Evolutionary conservation across 2,113 vertebrate genomes (phyloP).

Genomic region (Passer montanus): DNA sequence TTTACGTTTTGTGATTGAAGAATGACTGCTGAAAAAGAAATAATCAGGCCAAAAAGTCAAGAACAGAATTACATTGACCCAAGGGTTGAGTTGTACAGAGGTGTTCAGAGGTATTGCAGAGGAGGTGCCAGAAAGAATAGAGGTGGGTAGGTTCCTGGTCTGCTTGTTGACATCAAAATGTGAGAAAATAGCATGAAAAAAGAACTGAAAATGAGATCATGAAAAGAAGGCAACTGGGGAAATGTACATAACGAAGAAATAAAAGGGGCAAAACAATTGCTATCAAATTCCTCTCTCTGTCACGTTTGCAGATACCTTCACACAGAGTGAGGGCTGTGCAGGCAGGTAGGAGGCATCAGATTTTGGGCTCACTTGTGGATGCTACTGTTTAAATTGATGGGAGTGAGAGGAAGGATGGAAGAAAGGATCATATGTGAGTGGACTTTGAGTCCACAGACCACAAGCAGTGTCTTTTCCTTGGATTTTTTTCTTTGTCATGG

Average conservation of each 20-base stretch:
- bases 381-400: not conserved
- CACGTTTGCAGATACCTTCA: not conserved
- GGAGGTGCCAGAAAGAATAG: not conserved
- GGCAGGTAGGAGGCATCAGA: not conserved
- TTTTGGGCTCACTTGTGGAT: not conserved
- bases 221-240: not conserved
- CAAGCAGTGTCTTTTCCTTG: not conserved
- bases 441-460: rapidly evolving
- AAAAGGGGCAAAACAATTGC: not conserved
- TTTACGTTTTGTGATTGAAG: not conserved
- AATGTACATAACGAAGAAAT: not conserved
- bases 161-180: not conserved
- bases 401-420: not conserved
- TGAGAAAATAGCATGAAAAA: not conserved
- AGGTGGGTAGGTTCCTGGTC: not conserved
- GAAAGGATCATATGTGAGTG: not conserved
- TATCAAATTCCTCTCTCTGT: rapidly evolving
- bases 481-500: rapidly evolving
- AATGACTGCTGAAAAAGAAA: not conserved
- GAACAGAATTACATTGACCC: not conserved
- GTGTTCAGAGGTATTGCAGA: not conserved
- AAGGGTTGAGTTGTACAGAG: not conserved
- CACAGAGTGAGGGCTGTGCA: not conserved
- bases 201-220: not conserved
- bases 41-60: not conserved